Base-by-base conservation (phyloP, 1,140 invertebrate genomes). In the Neotoxoptera formosana region DNA sequence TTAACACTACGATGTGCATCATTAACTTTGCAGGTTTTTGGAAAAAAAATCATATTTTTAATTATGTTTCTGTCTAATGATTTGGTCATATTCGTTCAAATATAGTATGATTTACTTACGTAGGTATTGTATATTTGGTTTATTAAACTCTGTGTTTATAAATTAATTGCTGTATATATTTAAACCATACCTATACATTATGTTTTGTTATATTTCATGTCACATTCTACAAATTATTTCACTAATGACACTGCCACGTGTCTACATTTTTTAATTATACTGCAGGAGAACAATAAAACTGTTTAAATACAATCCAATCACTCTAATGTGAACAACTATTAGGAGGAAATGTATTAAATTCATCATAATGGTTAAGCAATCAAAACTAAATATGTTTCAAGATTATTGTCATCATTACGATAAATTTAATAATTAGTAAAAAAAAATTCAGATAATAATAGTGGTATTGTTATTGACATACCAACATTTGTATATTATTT, bases 241-340 rank as follows among this genome's bases (percentile, higher is more conserved):
- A 45, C 53, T 67, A 67, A 90, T 60, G 89, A 90, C 89, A 45
- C 30, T 47, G 56, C 53, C 89, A 67, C 89, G 89, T 90, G 89
- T 67, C 53, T 67, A 67, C 17, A 60, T 45, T 14, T 41, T 23
- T 90, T 45, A 90, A 90, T 23, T 90, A 47, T 45, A 88, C 30
- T 51, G 9, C 23, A 1, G 23, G 53, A 90, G 53, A 67, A 34
- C 88, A 56, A 53, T 89, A 89, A 47, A 90, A 60, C 88, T n/a
- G 88, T 51, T 88, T 51, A 88, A 90, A 90, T 41, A 45, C 88
- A 90, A 36, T 90, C 36, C 36, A 90, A 23, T 90, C 8, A 41
- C 56, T 60, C 34, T 45, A 41, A 84, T 84, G 83, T 45, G 21
- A 83, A 83, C 21, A 23, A 86, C 41, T 45, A 30, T 86, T 86